Percentiles rank a stretch among this genome's conserved stretches.
Evolutionary conservation across 2,797 vertebrate genomes (phyloP).

Genomic region (Megaceryle alcyon): DNA sequence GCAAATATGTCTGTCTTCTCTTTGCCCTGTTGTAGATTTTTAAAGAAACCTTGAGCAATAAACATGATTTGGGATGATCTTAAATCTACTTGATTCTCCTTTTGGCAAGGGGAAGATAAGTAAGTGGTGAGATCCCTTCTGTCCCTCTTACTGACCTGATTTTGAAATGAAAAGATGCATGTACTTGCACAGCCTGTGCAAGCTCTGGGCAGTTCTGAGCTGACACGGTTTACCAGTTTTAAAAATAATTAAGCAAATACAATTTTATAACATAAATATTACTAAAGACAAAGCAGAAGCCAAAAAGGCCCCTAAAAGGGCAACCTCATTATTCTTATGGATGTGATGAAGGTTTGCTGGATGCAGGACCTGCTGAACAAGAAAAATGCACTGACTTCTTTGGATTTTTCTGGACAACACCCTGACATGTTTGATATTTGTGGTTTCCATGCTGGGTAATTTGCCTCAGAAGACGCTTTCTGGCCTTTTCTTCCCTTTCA

Average conservation of each 20-base stretch:
- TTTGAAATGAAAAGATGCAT: neutral
- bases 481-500: neutral
- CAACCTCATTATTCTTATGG: fast-evolving
- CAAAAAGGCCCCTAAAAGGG: neutral
- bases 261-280: neutral
- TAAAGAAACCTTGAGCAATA: neutral
- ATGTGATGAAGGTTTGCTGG: neutral
- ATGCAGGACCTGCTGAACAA: neutral
- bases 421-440: neutral
- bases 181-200: no score
- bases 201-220: neutral
- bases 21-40: neutral
- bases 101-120: neutral
- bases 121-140: neutral
- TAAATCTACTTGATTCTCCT: neutral
- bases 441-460: neutral
- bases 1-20: neutral
- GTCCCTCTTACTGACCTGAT: neutral
- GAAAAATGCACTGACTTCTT: neutral
- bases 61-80: neutral
- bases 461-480: neutral
- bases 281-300: neutral
- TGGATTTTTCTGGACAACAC: neutral
- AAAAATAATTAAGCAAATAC: neutral
- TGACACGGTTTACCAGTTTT: neutral